Percentiles rank a stretch among this genome's conserved stretches.
phyloP scores from a whole-genome alignment of 2,888 invertebrate species.

The Invenusta paracnida region DNA sequence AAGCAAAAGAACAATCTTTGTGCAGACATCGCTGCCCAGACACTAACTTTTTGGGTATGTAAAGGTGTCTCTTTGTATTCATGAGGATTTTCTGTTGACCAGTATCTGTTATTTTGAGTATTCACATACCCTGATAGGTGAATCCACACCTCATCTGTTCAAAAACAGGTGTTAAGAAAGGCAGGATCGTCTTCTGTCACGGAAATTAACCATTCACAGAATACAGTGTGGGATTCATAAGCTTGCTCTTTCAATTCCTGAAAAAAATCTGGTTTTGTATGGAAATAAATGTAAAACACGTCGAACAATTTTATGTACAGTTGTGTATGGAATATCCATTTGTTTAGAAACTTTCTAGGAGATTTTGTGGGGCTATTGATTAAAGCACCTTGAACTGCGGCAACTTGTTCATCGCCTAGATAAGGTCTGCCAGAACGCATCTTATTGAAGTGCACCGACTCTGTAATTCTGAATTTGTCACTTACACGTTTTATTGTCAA shows the following conservation, averaged over 20 bases:
- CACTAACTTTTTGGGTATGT: conserved; percentile 16
- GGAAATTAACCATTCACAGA: not conserved
- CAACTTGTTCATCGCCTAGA: not conserved
- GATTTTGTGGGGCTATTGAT: not conserved
- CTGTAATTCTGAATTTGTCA: not conserved
- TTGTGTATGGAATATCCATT: not conserved
- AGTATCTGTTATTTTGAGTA: conserved; percentile 16
- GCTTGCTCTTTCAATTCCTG: not conserved
- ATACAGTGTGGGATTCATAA: not conserved
- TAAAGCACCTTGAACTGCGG: not conserved
- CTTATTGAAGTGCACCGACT: not conserved
- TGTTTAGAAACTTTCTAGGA: not conserved
- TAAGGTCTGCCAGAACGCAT: not conserved
- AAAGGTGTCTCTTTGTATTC: not conserved
- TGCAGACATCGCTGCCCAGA: conserved; percentile 2
- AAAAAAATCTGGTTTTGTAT: not conserved
- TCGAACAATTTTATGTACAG: not conserved
- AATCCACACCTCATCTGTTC: conserved; percentile 4
- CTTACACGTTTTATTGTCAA: not conserved
- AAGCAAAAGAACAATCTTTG: conserved; percentile 16
- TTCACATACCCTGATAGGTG: conserved; percentile 13
- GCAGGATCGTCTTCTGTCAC: not conserved
- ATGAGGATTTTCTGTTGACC: conserved; percentile 9
- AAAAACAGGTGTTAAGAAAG: not conserved
- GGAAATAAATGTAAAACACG: not conserved